Base-by-base conservation (phyloP, 1,140 invertebrate genomes). In the Drosophila kohkoa region DNA sequence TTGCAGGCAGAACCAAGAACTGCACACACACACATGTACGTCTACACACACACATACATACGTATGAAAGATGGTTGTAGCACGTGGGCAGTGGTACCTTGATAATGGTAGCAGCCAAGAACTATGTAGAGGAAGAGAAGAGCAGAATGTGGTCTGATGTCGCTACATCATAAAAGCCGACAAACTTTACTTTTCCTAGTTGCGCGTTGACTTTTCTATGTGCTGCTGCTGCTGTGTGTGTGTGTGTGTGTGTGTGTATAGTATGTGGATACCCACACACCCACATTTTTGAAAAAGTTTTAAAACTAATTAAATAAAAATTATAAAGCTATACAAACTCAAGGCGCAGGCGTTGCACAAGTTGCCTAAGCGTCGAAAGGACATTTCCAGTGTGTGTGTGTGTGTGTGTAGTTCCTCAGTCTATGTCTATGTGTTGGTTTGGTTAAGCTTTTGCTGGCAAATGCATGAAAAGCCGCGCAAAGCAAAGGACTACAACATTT, bases 281-380 rank as follows among this genome's bases (percentile, higher is more conserved):
- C 49, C 52, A 77, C 52, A 63, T 77, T 74, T 89, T 75, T 62
- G 70, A 75, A 89, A 89, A 83, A 89, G 86, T 89, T 89, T 85
- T 81, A 81, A 89, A 89, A 89, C 85, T 89, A 89, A 89, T 89
- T 89, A 89, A 89, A 89, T 89, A 89, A 89, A 89, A 89, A 89
- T 89, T 89, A 89, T 85, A 89, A 89, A 89, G 85, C 81, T 89
- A 76, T 75, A 81, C 69, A 85, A 88, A 89, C 85, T 89, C 81
- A 73, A 85, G 85, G 81, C 71, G 71, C 75, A 67, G 62, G 49
- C 69, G 55, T 41, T 60, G 58, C 49, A 69, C 76, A 85, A 85
- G 74, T 85, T 83, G 58, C 60, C 63, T 41, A 74, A 60, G 66
- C 79, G 55, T 38, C 58, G 49, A 74, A 83, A 89, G 85, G 77